phyloP scores from a whole-genome alignment of 1,140 invertebrate species.

The Polyergus mexicanus region DNA sequence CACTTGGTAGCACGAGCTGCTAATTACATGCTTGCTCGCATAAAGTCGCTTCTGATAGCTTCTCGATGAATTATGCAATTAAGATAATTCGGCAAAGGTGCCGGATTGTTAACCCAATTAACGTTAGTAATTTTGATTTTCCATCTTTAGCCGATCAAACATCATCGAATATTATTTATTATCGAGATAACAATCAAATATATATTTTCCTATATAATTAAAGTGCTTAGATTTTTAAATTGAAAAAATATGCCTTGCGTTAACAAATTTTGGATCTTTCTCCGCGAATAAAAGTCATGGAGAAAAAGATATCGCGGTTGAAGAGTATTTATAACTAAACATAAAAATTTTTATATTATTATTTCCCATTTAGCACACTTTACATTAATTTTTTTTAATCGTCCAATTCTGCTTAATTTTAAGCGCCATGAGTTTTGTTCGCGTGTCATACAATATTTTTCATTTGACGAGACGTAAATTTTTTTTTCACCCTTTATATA shows the following conservation, averaged over 20 bases:
- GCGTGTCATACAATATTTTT: slow-evolving; percentile 1
- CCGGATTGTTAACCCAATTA: slow-evolving; percentile 4
- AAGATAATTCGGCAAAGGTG: background rate
- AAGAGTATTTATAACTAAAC: background rate
- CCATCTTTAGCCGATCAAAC: slow-evolving; percentile 24
- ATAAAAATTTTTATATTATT: background rate
- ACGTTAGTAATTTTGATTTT: slow-evolving; percentile 39
- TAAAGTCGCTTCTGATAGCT: background rate
- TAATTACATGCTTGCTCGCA: slow-evolving; percentile 12
- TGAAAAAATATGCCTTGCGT: background rate
- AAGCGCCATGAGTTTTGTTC: background rate
- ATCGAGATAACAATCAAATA: background rate
- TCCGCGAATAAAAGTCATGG: background rate
- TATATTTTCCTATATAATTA: background rate
- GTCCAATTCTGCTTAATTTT: background rate
- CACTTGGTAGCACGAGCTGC: background rate
- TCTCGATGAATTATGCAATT: background rate
- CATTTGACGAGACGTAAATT: background rate
- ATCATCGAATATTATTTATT: slow-evolving; percentile 10
- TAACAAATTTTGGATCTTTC: background rate
- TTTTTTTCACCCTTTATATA: background rate
- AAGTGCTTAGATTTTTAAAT: background rate
- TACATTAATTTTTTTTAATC: background rate
- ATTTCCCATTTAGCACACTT: background rate
- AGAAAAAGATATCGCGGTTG: background rate